Conservation (phyloP, 2,888 invertebrate genomes). For the Slavum lentiscoides region DNA sequence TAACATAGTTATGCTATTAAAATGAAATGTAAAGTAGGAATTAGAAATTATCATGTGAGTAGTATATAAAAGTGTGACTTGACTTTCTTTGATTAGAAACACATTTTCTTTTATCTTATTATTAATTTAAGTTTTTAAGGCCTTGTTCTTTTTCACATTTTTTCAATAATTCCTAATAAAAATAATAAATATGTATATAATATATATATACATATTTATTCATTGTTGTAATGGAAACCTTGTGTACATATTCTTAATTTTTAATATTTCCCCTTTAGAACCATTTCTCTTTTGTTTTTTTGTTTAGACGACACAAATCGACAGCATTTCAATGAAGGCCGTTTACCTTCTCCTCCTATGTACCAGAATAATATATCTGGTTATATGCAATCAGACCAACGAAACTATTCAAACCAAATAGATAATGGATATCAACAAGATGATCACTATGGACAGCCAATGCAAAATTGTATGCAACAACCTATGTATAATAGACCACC, state of each 20-base stretch:
- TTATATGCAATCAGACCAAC: slow-evolving; percentile 41
- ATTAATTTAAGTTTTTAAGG: not conserved
- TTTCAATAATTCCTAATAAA: not conserved
- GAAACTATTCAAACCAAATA: slow-evolving; percentile 35
- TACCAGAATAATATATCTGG: slow-evolving; percentile 47
- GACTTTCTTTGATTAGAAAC: not conserved
- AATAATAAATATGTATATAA: not conserved
- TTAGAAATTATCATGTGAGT: not conserved
- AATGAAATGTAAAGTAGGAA: not conserved
- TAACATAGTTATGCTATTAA: not conserved
- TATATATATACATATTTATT: slow-evolving; percentile 2
- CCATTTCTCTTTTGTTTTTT: slow-evolving; percentile 51
- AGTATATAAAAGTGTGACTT: not conserved
- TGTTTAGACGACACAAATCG: slow-evolving; percentile 49
- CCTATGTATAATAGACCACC: slow-evolving; percentile 45
- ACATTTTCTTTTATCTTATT: not conserved
- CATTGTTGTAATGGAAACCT: slow-evolving; percentile 35
- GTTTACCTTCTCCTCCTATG: slow-evolving; percentile 45
- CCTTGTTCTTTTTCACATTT: not conserved
- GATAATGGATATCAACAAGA: slow-evolving; percentile 52
- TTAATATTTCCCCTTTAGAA: slow-evolving; percentile 44
- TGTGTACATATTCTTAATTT: slow-evolving; percentile 47
- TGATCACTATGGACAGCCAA: slow-evolving; percentile 44
- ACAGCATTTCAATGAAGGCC: slow-evolving; percentile 45
- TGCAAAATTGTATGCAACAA: slow-evolving; percentile 50